Evolutionary conservation across 2,113 vertebrate genomes (phyloP).

Genomic region (Psilopogon haemacephalus): DNA sequence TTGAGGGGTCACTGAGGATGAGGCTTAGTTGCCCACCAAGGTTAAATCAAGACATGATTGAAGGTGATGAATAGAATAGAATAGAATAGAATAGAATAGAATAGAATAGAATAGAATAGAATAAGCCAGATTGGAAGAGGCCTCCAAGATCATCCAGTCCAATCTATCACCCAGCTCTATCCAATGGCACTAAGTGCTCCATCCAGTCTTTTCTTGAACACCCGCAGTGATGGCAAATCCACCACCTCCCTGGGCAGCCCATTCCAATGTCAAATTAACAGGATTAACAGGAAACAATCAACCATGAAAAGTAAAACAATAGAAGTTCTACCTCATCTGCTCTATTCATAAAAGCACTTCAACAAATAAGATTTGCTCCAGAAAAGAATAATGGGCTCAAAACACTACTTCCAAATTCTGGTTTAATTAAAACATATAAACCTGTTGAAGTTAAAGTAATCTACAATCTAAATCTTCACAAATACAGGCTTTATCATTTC

Average conservation of each 20-base stretch:
- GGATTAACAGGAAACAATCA: neutral
- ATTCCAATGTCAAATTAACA: too few relatives aligned
- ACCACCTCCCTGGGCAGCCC: too few relatives aligned
- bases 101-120: too few relatives aligned
- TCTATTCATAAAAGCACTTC: neutral
- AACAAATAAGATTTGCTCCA: neutral
- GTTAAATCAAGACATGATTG: neutral
- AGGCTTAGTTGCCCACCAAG: neutral
- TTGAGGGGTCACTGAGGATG: accelerated
- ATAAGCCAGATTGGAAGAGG: too few relatives aligned
- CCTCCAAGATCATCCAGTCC: too few relatives aligned
- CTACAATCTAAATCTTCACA: neutral
- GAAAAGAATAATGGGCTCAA: neutral
- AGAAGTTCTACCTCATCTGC: neutral
- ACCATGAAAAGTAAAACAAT: neutral
- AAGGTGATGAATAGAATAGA: too few relatives aligned
- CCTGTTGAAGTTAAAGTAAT: neutral
- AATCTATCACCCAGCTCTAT: too few relatives aligned
- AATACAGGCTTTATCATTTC: neutral
- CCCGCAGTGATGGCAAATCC: too few relatives aligned
- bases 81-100: too few relatives aligned
- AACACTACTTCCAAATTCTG: neutral
- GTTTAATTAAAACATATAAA: neutral
- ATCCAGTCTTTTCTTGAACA: too few relatives aligned
- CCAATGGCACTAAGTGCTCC: too few relatives aligned